Evolutionary conservation across 2,888 invertebrate genomes (phyloP).

Genomic region (Chymomyza caudatula): DNA sequence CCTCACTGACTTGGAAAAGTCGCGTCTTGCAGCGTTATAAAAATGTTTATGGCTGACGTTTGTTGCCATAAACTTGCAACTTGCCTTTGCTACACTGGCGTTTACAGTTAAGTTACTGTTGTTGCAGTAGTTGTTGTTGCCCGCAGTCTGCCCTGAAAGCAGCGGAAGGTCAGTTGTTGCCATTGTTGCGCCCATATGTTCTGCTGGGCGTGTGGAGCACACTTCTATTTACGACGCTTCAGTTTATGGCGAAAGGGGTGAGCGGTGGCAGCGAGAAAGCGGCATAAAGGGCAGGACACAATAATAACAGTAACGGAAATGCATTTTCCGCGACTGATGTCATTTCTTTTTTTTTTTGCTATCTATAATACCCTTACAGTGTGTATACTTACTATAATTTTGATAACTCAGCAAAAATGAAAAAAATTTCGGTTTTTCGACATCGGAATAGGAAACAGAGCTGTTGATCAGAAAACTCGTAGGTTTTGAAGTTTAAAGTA

Average conservation of each 20-base stretch:
- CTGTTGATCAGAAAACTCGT: too few species aligned
- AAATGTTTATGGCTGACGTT: conserved; percentile 58
- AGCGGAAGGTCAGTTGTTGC: conserved; percentile 30
- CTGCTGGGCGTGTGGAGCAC: not conserved
- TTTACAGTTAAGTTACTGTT: too few species aligned
- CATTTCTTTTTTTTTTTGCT: not conserved
- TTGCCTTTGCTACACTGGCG: conserved; percentile 14
- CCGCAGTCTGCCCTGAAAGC: too few species aligned
- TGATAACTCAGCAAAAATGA: too few species aligned
- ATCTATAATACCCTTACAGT: too few species aligned
- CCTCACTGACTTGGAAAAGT: not conserved
- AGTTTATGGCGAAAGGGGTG: too few species aligned
- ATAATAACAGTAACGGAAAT: not conserved
- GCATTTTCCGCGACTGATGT: not conserved
- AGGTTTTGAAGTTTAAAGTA: too few species aligned
- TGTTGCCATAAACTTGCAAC: conserved; percentile 52
- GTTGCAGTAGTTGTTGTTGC: too few species aligned
- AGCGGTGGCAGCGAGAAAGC: too few species aligned
- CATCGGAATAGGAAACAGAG: too few species aligned
- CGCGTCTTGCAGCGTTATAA: conserved; percentile 51
- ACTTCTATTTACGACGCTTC: not conserved
- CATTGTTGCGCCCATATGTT: conserved; percentile 2
- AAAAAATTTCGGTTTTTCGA: too few species aligned
- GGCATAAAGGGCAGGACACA: not conserved
- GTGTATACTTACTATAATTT: too few species aligned